Evolutionary conservation across 2,797 vertebrate species (phyloP).

Genomic region (Gambelia wislizenii): DNA sequence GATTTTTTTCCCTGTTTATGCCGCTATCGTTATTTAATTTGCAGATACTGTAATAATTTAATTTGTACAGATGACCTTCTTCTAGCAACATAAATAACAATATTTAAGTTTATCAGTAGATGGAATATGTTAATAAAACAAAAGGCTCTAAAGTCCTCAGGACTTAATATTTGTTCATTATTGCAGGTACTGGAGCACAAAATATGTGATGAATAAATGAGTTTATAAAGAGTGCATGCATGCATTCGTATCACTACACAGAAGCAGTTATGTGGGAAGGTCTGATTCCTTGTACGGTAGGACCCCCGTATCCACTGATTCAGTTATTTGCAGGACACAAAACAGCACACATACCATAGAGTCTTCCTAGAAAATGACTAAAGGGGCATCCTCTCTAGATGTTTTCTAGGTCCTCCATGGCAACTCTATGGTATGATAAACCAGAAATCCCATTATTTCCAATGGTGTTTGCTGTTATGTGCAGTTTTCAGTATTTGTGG

Average conservation of each 20-base stretch:
- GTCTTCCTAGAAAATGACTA: no score
- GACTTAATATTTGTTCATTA: background rate
- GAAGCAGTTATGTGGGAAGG: background rate
- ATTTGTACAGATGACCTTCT: background rate
- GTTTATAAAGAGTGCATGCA: background rate
- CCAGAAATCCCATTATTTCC: no score
- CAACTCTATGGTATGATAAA: no score
- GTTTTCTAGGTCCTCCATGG: no score
- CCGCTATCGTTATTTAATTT: background rate
- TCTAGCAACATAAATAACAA: slow-evolving; percentile 13
- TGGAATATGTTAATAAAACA: background rate
- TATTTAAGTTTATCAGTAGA: background rate
- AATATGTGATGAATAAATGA: background rate
- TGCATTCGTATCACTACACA: background rate
- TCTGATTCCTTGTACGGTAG: background rate
- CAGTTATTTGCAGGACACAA: no score
- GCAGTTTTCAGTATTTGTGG: no score
- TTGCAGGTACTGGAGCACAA: background rate
- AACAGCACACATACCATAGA: no score
- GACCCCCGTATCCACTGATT: no score
- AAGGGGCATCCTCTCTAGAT: no score
- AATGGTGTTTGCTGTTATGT: no score
- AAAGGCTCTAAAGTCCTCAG: background rate
- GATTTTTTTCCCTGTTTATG: slow-evolving; percentile 14
- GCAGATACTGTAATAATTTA: background rate